A percentile compares a stretch with the other conserved stretches of the same genome.
phyloP scores from a whole-genome alignment of 2,113 vertebrate genomes.

The Thryonomys swinderianus region DNA sequence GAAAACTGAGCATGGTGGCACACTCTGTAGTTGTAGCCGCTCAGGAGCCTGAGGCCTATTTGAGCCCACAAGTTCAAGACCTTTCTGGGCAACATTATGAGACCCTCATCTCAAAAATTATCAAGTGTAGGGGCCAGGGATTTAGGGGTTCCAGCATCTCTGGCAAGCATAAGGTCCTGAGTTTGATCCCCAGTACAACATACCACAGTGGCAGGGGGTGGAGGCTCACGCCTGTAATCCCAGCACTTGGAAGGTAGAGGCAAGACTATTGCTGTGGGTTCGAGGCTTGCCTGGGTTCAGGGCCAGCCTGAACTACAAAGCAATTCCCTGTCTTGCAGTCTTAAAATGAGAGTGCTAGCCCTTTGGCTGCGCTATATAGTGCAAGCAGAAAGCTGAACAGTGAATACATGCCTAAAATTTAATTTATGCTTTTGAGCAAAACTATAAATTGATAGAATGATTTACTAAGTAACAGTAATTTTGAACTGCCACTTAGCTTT shows the following conservation, averaged over 20 bases:
- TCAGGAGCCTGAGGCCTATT: neutral
- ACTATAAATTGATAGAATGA: neutral
- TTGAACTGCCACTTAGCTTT: neutral
- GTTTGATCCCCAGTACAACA: no score
- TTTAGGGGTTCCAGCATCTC: no score
- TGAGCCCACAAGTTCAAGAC: neutral
- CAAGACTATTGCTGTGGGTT: no score
- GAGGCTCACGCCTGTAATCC: no score
- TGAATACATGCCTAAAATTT: neutral
- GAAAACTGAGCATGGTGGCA: neutral
- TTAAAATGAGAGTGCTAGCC: slow-evolving; percentile 1
- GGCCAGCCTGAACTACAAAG: no score
- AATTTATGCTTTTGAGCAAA: slow-evolving; percentile 20
- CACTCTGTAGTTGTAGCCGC: neutral
- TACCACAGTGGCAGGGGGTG: no score
- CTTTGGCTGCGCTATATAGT: slow-evolving; percentile 41
- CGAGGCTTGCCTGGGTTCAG: no score
- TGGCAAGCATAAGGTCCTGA: no score
- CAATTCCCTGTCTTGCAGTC: no score
- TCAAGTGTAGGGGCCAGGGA: neutral
- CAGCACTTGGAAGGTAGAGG: no score
- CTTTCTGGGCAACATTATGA: neutral
- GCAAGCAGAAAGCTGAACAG: slow-evolving; percentile 14
- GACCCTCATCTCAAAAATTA: neutral
- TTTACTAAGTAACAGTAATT: neutral